Conservation (phyloP, 2,797 vertebrate species). For the Sebastes kiyomatsui region DNA sequence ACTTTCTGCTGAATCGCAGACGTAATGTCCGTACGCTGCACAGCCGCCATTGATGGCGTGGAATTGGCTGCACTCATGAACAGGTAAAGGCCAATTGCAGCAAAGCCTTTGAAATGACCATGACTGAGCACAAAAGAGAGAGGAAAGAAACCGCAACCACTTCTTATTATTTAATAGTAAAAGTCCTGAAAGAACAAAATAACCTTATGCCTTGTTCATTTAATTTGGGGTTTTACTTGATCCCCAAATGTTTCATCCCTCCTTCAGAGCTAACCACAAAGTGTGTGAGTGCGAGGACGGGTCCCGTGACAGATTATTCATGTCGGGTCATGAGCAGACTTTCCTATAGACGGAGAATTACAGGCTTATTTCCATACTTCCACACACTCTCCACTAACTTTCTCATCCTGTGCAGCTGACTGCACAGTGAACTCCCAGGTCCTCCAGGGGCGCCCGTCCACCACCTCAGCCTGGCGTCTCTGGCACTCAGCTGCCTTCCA, state of each 20-base stretch:
- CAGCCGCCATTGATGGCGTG: slow-evolving; percentile 2
- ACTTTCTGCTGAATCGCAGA: slow-evolving; percentile 61
- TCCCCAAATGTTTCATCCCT: neutral
- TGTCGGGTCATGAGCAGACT: slow-evolving; percentile 22
- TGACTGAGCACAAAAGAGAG: slow-evolving; percentile 10
- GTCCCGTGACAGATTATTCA: slow-evolving; percentile 35
- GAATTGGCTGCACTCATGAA: slow-evolving; percentile 29
- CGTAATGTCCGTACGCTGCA: slow-evolving; percentile 34
- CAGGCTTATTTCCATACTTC: slow-evolving; percentile 54
- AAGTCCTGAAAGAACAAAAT: neutral
- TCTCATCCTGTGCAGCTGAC: slow-evolving; percentile 58
- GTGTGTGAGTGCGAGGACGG: slow-evolving; percentile 22
- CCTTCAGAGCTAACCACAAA: neutral
- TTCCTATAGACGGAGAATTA: slow-evolving; percentile 38
- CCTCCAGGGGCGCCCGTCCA: slow-evolving; percentile 28
- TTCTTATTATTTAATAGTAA: neutral
- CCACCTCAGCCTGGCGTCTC: slow-evolving; percentile 24
- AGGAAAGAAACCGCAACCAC: neutral
- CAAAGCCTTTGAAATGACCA: slow-evolving; percentile 7
- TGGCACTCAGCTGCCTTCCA: slow-evolving; percentile 11
- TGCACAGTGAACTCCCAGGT: slow-evolving; percentile 62
- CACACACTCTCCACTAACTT: slow-evolving; percentile 16
- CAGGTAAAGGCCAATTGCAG: slow-evolving; percentile 28
- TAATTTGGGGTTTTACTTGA: neutral
- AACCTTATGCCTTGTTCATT: neutral